A percentile compares a stretch with the other conserved stretches of the same genome.
These are phyloP conservation scores for Quadroppia sp. DNA, from an alignment of 2,888 invertebrate genomes.

Conservation along the genomic window DNA sequence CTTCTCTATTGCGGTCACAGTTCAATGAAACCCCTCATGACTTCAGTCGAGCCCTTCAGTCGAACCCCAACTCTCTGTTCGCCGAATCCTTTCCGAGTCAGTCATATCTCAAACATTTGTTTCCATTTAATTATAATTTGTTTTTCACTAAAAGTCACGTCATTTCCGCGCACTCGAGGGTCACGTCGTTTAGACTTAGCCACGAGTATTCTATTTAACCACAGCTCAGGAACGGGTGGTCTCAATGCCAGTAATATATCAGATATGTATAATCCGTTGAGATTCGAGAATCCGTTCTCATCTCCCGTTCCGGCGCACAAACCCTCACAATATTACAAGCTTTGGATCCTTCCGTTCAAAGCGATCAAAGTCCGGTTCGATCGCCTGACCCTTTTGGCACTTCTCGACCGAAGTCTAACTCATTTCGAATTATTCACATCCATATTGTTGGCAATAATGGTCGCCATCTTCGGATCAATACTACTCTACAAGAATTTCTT, in stretches of 20 bases:
- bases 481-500: conserved; percentile 74
- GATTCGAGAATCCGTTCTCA: neutral
- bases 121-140: too few species aligned
- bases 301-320: conserved; percentile 46
- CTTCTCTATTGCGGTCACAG: neutral
- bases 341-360: conserved; percentile 62
- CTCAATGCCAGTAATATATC: neutral
- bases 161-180: neutral
- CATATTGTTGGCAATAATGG: conserved; percentile 73
- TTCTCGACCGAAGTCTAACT: conserved; percentile 87
- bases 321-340: conserved; percentile 66
- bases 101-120: neutral
- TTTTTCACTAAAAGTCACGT: neutral
- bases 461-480: conserved; percentile 77
- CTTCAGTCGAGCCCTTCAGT: neutral
- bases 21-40: neutral
- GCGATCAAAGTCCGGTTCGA: conserved; percentile 83
- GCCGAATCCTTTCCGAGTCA: conserved; percentile 19
- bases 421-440: conserved; percentile 74
- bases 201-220: conserved; percentile 11
- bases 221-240: conserved; percentile 3
- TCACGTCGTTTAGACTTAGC: neutral
- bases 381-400: conserved; percentile 79
- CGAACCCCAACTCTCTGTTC: neutral
- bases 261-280: neutral